Base-by-base conservation (phyloP, 2,797 vertebrate species). In the Cossypha heuglini region DNA sequence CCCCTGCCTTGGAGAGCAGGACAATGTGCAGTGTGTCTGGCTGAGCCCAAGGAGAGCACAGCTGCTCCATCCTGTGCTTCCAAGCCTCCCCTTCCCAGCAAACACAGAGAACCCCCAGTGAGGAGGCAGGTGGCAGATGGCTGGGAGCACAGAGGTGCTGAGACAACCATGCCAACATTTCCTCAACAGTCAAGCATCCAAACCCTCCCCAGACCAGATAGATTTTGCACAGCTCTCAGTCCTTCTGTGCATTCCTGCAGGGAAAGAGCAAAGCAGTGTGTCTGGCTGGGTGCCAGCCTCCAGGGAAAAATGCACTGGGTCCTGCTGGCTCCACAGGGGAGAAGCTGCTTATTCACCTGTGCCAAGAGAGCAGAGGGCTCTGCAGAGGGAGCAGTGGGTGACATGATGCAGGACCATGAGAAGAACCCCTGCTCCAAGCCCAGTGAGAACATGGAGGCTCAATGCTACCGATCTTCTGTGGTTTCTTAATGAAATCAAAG, bases 221-320 rank as follows among this genome's bases (percentile, higher is more conserved):
- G 59, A n/a, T 83, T 76, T 33, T 6, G 5, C 49, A 16, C n/a
- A 37, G 79, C 72, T 45, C 40, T 35, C 59, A 42, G 69, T 68
- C 48, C 17, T 29, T 29, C 25, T 1, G 0, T 3, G 16, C 31
- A 8, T 67, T 88, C 58, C 38, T 0, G 1, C 2, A 14, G 35
- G 33, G 45, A 71, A 67, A 63, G 57, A 66, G 54, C 9, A 24
- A 49, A 61, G 40, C 2, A 43, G 33, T 0, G 0, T 48, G 49
- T 3, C 28, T 17, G 62, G 48, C 45, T n/a, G 45, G 28, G 13
- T 28, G 42, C 46, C 74, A 76, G 38, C n/a, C 59, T 4, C 35
- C 38, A 46, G 33, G 45, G 28, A 26, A 24, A 45, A 26, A 67
- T 31, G 45, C 57, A 9, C 35, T 4, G 59, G 51, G 40, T 87